phyloP scores from a whole-genome alignment of 1,140 invertebrate species.

The Caerostris darwini region DNA sequence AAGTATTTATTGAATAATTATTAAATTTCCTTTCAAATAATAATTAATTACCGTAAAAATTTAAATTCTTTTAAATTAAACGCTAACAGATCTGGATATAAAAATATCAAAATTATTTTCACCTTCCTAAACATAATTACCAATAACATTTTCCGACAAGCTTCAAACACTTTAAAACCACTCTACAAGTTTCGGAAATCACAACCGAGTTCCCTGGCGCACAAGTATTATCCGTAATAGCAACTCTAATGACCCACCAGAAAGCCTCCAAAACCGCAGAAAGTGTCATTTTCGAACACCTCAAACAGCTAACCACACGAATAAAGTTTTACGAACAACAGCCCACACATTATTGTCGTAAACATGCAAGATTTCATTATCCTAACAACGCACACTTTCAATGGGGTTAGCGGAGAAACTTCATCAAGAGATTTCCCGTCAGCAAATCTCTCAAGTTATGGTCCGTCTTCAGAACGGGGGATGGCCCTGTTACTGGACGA shows the following conservation, averaged over 20 bases:
- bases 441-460: neutral
- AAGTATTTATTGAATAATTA: too few species aligned
- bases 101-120: neutral
- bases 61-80: too few species aligned
- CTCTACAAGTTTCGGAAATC: neutral
- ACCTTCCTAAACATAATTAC: neutral
- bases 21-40: too few species aligned
- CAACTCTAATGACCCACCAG: neutral
- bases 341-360: neutral
- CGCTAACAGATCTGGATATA: too few species aligned
- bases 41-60: too few species aligned
- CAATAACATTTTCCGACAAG: too few species aligned
- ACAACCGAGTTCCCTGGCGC: neutral
- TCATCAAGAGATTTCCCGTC: neutral
- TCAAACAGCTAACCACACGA: neutral
- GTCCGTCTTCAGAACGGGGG: neutral
- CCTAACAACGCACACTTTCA: neutral
- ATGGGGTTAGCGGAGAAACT: too few species aligned
- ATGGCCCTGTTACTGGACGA: neutral
- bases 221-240: neutral
- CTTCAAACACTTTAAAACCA: neutral
- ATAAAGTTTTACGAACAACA: neutral
- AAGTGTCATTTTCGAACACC: neutral
- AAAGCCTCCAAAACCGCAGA: neutral
- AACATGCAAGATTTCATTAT: neutral